Conservation (phyloP, 2,113 vertebrate genomes). For the Garra rufa region DNA sequence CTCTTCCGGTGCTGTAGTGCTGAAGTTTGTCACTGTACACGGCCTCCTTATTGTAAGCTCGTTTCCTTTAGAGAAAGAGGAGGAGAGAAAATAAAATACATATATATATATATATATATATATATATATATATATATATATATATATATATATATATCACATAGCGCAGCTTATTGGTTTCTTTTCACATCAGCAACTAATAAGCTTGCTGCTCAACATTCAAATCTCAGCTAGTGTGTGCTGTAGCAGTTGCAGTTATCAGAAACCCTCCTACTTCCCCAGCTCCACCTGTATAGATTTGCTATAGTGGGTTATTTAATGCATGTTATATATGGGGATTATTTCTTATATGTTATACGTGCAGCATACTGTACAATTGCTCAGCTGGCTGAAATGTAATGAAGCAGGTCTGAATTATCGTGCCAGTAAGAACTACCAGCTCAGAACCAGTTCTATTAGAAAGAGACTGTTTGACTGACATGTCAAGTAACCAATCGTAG, state of each 20-base stretch:
- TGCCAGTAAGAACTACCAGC: background rate
- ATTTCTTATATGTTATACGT: background rate
- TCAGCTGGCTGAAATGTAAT: background rate
- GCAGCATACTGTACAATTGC: background rate
- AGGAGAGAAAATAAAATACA: constrained; percentile 2
- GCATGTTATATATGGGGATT: background rate
- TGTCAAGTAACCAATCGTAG: background rate
- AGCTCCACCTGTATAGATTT: background rate
- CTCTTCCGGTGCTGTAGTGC: constrained; percentile 97
- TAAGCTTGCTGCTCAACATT: background rate
- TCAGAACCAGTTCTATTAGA: background rate
- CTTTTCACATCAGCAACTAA: background rate
- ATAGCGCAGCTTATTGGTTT: background rate
- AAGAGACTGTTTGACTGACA: background rate
- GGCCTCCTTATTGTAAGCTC: constrained; percentile 94
- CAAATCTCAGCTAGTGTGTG: no score
- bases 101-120: no score
- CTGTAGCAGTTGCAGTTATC: background rate
- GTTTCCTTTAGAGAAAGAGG: constrained; percentile 81
- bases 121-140: no score
- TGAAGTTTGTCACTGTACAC: constrained; percentile 98
- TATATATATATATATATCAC: no score
- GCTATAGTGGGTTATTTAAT: background rate
- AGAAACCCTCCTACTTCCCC: background rate
- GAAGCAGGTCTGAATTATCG: background rate